Evolutionary conservation across 2,797 vertebrate genomes (phyloP), one percentile per base, ranked within the genome.

Genomic region (Hippoglossus hippoglossus): DNA sequence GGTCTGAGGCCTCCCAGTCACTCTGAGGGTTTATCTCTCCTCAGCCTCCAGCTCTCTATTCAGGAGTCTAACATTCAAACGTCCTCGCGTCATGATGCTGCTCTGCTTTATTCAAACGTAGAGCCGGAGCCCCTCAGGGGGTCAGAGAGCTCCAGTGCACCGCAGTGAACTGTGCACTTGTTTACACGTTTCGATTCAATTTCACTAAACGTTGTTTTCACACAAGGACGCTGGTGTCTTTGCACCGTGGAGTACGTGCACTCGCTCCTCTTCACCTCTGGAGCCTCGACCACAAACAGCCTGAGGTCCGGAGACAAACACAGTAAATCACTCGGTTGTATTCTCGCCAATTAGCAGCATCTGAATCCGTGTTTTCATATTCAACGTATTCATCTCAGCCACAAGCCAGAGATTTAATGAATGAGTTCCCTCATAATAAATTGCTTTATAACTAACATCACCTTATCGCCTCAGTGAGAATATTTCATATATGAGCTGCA

Each of bases 211-310:
- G 6, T 34, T 49, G 16, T 56, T 57, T 47, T 24, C 31, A 18
- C 47, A 28, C 54, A 58, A 67, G 55, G 73, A 60, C 26, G 15
- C 59, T 25, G 28, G 52, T 15, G 11, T 34, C 25, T 66, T 49
- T n/a, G 31, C 39, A 25, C 36, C 5, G 4, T 6, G 0, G 4
- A 56, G 41, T 25, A 15, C 34, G 6, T 10, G 9, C 58, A 60
- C 62, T 34, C 73, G 58, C 66, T 59, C 31, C 28, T 70, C n/a
- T 55, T 36, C 49, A 31, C 3, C 46, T 15, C 44, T 7, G 15
- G 62, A 39, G 65, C 57, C 58, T 53, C 63, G 72, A 75, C 58
- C 52, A 41, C 47, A 31, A 59, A 63, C 8, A 58, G 57, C 60
- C 58, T 7, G 2, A 41, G 19, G 39, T 63, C 28, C 26, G 39